A percentile compares a stretch with the other conserved stretches of the same genome.
These are phyloP conservation scores for Diadophis punctatus DNA, from an alignment of 2,113 vertebrate genomes.

Conservation along the genomic window DNA sequence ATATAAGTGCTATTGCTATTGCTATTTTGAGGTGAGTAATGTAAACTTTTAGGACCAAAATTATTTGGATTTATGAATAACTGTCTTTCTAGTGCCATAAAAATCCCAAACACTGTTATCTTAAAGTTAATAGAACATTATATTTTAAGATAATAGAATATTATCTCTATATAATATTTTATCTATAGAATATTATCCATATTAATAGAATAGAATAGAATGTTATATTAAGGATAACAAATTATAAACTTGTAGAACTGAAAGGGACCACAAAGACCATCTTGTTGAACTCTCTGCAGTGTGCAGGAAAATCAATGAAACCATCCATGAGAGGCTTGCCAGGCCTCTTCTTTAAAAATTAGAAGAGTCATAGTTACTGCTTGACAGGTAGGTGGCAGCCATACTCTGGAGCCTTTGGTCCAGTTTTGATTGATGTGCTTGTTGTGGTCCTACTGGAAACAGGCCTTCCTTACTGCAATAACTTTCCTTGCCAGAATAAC, in stretches of 20 bases:
- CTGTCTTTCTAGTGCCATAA: not conserved
- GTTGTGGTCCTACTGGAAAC: not conserved
- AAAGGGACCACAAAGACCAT: not conserved
- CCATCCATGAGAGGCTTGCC: not conserved
- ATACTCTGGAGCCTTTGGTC: not conserved
- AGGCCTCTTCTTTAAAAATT: not conserved
- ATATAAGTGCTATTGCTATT: too few species aligned
- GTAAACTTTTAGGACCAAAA: not conserved
- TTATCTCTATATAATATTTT: not conserved
- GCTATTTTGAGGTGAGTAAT: not conserved
- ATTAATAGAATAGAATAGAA: not conserved
- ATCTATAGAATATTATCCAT: not conserved
- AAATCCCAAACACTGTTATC: not conserved
- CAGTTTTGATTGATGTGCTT: not conserved
- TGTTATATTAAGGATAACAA: not conserved
- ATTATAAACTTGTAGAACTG: not conserved
- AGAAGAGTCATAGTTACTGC: not conserved
- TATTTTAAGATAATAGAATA: not conserved
- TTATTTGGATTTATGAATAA: not conserved
- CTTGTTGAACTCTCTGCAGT: not conserved
- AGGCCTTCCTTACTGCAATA: not conserved
- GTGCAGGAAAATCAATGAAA: not conserved
- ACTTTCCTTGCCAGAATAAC: not conserved
- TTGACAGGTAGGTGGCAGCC: not conserved
- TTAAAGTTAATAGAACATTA: not conserved